Conservation (phyloP, 2,888 invertebrate genomes). For the Platynereis dumerilii region DNA sequence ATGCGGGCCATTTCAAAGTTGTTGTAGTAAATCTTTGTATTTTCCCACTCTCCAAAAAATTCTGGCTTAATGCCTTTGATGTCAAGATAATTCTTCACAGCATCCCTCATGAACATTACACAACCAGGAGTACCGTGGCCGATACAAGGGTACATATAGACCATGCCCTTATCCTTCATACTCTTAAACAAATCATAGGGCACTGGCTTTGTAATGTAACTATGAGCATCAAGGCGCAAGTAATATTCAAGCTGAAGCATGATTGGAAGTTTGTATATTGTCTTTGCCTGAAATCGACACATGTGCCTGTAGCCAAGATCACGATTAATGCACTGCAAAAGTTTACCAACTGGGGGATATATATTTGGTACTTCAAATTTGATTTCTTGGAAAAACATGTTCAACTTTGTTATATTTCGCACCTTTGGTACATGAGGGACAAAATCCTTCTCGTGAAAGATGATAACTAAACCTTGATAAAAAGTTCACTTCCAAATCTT, state of each 20-base stretch:
- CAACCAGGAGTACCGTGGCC: too few relatives aligned
- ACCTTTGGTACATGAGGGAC: constrained; percentile 3
- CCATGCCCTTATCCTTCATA: constrained; percentile 30
- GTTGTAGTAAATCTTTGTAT: too few relatives aligned
- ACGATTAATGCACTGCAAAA: constrained; percentile 24
- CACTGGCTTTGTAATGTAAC: constrained; percentile 25
- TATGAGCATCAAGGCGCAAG: constrained; percentile 41
- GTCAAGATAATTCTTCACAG: too few relatives aligned
- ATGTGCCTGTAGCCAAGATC: constrained; percentile 37
- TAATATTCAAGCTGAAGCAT: constrained; percentile 33
- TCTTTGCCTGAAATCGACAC: constrained; percentile 40
- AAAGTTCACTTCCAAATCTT: constrained; percentile 28
- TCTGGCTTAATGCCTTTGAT: too few relatives aligned
- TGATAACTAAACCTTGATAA: constrained; percentile 30
- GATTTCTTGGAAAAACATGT: constrained; percentile 34
- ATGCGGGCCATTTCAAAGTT: too few relatives aligned
- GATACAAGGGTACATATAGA: too few relatives aligned
- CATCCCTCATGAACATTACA: too few relatives aligned
- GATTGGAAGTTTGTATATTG: constrained; percentile 34
- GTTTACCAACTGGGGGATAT: not conserved
- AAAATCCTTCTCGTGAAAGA: constrained; percentile 37
- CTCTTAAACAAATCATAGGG: constrained; percentile 36
- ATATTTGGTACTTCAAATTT: constrained; percentile 32
- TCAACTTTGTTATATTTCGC: constrained; percentile 10
- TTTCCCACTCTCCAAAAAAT: too few relatives aligned